Conservation (phyloP, 2,888 invertebrate genomes). For the Nesidiocoris tenuis region DNA sequence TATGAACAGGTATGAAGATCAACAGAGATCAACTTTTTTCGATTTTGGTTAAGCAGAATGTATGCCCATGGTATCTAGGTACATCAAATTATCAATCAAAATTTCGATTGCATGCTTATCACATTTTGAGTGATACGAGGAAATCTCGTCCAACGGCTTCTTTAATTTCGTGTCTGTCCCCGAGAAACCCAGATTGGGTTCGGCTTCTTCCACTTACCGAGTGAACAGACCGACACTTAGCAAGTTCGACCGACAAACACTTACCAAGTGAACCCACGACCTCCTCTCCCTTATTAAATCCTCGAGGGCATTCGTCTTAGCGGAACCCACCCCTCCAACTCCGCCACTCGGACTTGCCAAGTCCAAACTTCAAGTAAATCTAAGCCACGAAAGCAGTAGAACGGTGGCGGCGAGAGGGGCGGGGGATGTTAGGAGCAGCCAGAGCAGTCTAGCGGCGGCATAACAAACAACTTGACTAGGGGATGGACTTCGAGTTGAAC, state of each 20-base stretch:
- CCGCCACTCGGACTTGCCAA: not conserved
- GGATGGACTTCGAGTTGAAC: conserved; percentile 2
- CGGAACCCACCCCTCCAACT: not conserved
- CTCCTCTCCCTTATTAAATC: not conserved
- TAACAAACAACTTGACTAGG: not conserved
- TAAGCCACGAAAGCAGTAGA: not conserved
- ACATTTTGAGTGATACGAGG: too few species aligned
- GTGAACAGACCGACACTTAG: not conserved
- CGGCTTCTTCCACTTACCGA: not conserved
- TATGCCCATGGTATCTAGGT: too few species aligned
- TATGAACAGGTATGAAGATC: too few species aligned
- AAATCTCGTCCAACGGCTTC: too few species aligned
- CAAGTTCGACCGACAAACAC: too few species aligned
- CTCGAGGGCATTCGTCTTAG: not conserved
- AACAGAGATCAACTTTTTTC: too few species aligned
- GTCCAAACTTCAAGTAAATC: not conserved
- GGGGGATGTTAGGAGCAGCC: not conserved
- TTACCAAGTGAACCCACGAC: not conserved
- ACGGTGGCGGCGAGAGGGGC: not conserved
- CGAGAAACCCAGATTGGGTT: not conserved
- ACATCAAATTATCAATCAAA: too few species aligned
- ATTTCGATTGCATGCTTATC: too few species aligned
- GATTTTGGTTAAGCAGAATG: too few species aligned
- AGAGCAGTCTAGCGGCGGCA: not conserved
- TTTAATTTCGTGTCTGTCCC: too few species aligned